phyloP scores from a whole-genome alignment of 1,140 invertebrate species.

The Hylaeus volcanicus region DNA sequence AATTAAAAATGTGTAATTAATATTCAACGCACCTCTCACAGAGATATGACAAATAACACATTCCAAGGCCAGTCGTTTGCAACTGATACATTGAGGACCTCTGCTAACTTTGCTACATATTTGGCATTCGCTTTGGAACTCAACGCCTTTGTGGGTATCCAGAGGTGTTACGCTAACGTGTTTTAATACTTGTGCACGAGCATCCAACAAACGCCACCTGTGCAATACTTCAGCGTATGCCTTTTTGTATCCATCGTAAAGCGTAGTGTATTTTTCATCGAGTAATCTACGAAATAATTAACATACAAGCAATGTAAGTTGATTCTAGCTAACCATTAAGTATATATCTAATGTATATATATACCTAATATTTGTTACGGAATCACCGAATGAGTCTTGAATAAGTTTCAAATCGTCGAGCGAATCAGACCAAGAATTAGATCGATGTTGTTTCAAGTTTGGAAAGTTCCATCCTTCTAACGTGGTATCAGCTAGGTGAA shows the following conservation, averaged over 20 bases:
- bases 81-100: constrained; percentile 84
- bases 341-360: not conserved
- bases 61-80: constrained; percentile 86
- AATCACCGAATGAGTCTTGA: constrained; percentile 69
- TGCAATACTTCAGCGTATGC: constrained; percentile 94
- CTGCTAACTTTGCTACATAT: constrained; percentile 83
- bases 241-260: constrained; percentile 93
- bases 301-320: not conserved
- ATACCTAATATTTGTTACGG: constrained; percentile 72
- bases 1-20: not conserved
- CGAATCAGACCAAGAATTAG: constrained; percentile 94
- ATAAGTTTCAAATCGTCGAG: constrained; percentile 85
- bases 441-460: constrained; percentile 87
- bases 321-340: too few species aligned
- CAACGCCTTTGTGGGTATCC: constrained; percentile 86
- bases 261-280: constrained; percentile 81
- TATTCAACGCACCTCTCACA: constrained; percentile 85
- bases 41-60: constrained; percentile 93
- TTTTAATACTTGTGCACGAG: constrained; percentile 90
- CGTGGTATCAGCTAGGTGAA: constrained; percentile 90
- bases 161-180: constrained; percentile 83
- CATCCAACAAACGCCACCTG: constrained; percentile 90
- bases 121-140: constrained; percentile 89
- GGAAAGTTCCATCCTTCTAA: constrained; percentile 88
- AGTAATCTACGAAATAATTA: constrained; percentile 71